phyloP scores from a whole-genome alignment of 2,888 invertebrate genomes.

The Pogonocherus hispidulus region DNA sequence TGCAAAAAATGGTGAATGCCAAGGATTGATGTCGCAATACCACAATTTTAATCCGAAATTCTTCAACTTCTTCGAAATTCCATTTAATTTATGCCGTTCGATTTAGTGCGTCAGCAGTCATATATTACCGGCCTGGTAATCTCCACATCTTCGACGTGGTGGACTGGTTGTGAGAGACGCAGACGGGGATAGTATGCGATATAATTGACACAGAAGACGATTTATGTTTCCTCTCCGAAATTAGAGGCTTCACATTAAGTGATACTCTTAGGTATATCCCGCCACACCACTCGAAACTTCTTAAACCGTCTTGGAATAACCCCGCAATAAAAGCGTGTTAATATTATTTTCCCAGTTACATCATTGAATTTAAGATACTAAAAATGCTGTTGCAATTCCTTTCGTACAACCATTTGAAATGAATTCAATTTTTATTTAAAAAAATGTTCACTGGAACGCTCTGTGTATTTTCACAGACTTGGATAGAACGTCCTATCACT shows the following conservation, averaged over 20 bases:
- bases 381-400: no score
- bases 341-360: conserved; percentile 12
- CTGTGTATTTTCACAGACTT: no score
- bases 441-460: no score
- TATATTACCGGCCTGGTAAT: background rate
- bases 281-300: conserved; percentile 1
- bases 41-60: no score
- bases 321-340: conserved; percentile 6
- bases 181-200: conserved; percentile 45
- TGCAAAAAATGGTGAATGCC: no score
- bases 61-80: no score
- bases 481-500: no score
- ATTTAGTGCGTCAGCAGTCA: conserved; percentile 3
- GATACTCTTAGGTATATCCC: conserved; percentile 25
- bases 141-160: background rate
- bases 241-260: conserved; percentile 43
- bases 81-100: background rate
- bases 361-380: no score
- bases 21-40: no score
- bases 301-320: background rate
- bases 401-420: no score
- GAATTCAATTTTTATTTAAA: no score
- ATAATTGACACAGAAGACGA: conserved; percentile 51
- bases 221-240: conserved; percentile 55
- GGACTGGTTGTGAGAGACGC: conserved; percentile 35